These are phyloP conservation scores for Puma concolor DNA, from an alignment of 2,113 vertebrate species.

Conservation along the genomic window DNA sequence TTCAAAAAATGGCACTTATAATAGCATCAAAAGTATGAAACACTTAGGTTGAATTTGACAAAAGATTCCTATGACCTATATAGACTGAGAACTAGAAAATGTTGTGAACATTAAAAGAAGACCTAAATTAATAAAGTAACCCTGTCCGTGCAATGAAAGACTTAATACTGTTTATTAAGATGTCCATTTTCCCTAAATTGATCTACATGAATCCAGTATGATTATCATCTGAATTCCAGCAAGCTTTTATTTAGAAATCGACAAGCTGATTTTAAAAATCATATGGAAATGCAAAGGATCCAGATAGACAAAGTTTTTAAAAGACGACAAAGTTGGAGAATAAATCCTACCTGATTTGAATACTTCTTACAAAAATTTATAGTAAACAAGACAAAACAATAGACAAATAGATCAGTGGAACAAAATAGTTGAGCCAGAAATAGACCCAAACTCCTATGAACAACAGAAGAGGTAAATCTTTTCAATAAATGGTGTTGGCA, in stretches of 20 bases:
- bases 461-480: not conserved
- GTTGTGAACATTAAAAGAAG: not conserved
- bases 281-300: not conserved
- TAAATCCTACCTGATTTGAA: not conserved
- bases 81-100: not conserved
- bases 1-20: not conserved
- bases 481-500: not conserved
- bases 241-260: not conserved
- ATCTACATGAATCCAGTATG: not conserved
- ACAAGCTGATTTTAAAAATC: constrained; percentile 21
- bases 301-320: not conserved
- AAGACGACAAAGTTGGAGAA: not conserved
- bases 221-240: not conserved
- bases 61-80: not conserved
- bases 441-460: not conserved
- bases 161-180: not conserved
- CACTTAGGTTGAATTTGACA: not conserved
- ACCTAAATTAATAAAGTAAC: not conserved
- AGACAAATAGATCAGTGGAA: not conserved
- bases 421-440: not conserved
- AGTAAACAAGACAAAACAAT: not conserved
- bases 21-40: not conserved
- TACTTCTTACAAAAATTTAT: not conserved
- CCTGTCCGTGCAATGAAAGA: not conserved
- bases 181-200: not conserved